A percentile compares a stretch with the other conserved stretches of the same genome.
phyloP scores from a whole-genome alignment of 23 tunicate genomes.

The Styela plicata region DNA sequence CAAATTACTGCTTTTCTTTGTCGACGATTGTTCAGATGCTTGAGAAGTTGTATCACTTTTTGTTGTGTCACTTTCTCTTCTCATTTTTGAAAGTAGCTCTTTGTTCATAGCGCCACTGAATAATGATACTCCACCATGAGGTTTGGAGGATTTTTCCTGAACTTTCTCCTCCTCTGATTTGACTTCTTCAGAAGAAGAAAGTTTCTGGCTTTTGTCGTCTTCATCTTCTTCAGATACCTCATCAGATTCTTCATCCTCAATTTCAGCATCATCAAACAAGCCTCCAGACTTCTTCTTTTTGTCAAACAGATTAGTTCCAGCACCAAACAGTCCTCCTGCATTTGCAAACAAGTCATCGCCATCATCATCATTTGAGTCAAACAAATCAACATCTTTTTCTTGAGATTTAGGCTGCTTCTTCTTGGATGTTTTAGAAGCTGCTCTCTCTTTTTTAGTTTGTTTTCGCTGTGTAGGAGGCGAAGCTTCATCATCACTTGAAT shows the following conservation, averaged over 20 bases:
- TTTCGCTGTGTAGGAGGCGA: neutral
- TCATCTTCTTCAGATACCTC: slow-evolving; percentile 20
- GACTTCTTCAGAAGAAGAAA: slow-evolving; percentile 22
- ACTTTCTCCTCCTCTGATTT: slow-evolving; percentile 13
- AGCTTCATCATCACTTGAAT: slow-evolving; percentile 9
- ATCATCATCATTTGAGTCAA: slow-evolving; percentile 35
- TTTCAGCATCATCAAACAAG: slow-evolving; percentile 71
- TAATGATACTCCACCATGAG: slow-evolving; percentile 66
- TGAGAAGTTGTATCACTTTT: neutral
- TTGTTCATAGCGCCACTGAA: slow-evolving; percentile 86
- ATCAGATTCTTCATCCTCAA: slow-evolving; percentile 37
- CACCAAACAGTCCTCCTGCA: slow-evolving; percentile 63
- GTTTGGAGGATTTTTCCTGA: slow-evolving; percentile 46
- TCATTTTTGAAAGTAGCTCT: slow-evolving; percentile 40
- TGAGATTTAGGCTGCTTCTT: neutral
- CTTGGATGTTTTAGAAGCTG: neutral
- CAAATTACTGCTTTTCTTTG: slow-evolving; percentile 3
- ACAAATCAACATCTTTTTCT: slow-evolving; percentile 29
- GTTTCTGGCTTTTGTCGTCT: slow-evolving; percentile 5
- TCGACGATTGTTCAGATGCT: neutral
- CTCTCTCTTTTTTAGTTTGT: neutral
- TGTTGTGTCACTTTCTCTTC: slow-evolving; percentile 10
- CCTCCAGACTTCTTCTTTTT: slow-evolving; percentile 37
- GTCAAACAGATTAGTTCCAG: slow-evolving; percentile 61
- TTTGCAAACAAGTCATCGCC: slow-evolving; percentile 67